phyloP scores from a whole-genome alignment of 2,888 invertebrate species.

The Conops quadrifasciatus region DNA sequence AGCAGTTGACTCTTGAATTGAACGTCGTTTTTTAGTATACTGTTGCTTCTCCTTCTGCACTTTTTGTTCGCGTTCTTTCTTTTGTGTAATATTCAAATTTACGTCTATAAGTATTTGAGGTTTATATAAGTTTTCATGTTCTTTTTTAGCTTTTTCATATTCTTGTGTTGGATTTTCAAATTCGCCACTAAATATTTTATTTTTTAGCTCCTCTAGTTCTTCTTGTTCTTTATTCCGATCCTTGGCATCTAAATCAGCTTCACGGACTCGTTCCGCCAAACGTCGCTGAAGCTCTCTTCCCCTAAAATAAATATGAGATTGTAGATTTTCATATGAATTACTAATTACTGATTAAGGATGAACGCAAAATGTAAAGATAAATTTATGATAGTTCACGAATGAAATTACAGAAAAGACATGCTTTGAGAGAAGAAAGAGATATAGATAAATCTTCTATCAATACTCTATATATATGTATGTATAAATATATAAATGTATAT shows the following conservation, averaged over 20 bases:
- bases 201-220: conserved; percentile 85
- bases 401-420: too few relatives aligned
- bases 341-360: too few relatives aligned
- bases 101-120: conserved; percentile 83
- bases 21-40: conserved; percentile 52
- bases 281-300: conserved; percentile 89
- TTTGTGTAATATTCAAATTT: conserved; percentile 70
- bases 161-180: conserved; percentile 73
- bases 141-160: conserved; percentile 76
- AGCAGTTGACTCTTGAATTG: conserved; percentile 18
- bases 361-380: too few relatives aligned
- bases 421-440: too few relatives aligned
- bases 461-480: too few relatives aligned
- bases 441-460: neutral
- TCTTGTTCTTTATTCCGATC: conserved; percentile 90
- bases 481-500: too few relatives aligned
- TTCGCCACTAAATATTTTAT: conserved; percentile 76
- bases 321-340: too few relatives aligned
- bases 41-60: conserved; percentile 67
- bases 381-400: too few relatives aligned
- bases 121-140: conserved; percentile 83
- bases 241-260: conserved; percentile 89
- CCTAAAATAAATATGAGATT: conserved; percentile 43
- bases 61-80: conserved; percentile 70
- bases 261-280: conserved; percentile 90